These are phyloP conservation scores for Cynodonichthys magdalenae DNA, from an alignment of 2,797 vertebrate species.

Conservation along the genomic window DNA sequence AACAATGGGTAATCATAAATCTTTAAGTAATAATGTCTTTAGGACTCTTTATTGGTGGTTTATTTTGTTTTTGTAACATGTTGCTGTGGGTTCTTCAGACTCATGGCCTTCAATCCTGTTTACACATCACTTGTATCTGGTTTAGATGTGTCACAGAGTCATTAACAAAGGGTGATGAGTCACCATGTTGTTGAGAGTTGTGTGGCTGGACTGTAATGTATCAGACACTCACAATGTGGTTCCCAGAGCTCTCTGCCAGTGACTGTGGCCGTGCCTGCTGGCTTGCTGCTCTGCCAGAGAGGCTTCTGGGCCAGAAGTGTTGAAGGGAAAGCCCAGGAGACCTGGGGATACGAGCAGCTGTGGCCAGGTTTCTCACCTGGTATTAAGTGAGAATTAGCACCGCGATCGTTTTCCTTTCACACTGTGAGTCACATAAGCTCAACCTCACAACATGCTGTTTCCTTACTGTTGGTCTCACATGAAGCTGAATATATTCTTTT, in stretches of 20 bases:
- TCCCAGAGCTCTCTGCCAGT: constrained; percentile 76
- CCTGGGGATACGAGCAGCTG: constrained; percentile 64
- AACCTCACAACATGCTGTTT: constrained; percentile 67
- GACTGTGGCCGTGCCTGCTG: constrained; percentile 70
- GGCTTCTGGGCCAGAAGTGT: constrained; percentile 72
- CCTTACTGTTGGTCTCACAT: constrained; percentile 55
- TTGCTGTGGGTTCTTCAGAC: constrained; percentile 35
- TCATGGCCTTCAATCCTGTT: constrained; percentile 49
- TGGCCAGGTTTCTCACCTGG: constrained; percentile 80
- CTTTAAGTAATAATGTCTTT: constrained; percentile 2
- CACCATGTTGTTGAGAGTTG: constrained; percentile 73
- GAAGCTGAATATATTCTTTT: constrained; percentile 59
- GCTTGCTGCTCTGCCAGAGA: constrained; percentile 66
- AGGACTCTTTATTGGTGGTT: constrained; percentile 14
- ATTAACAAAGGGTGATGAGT: constrained; percentile 73
- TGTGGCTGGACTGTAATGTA: constrained; percentile 71
- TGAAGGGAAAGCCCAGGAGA: constrained; percentile 74
- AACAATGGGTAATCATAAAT: background rate
- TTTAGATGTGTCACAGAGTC: constrained; percentile 69
- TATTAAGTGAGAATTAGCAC: constrained; percentile 78
- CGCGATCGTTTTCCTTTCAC: constrained; percentile 73
- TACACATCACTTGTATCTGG: constrained; percentile 60
- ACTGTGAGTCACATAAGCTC: constrained; percentile 73
- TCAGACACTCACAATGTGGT: constrained; percentile 74
- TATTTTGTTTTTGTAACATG: constrained; percentile 22